phyloP scores from a whole-genome alignment of 1,140 invertebrate species.

The Trichomalopsis sarcophagae region DNA sequence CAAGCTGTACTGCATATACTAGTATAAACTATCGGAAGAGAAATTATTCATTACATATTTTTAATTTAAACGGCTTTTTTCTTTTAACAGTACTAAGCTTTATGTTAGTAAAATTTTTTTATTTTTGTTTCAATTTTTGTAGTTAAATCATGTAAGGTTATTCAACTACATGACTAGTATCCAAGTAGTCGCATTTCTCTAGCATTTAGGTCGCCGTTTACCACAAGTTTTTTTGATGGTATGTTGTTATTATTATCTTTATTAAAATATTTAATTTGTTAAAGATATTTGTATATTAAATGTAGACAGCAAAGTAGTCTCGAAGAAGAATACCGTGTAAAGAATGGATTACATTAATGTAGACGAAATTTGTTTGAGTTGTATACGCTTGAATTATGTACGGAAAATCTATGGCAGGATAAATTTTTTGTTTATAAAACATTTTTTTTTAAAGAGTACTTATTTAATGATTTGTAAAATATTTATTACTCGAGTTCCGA shows the following conservation, averaged over 20 bases:
- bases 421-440: not conserved
- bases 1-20: not conserved
- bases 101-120: slow-evolving; percentile 13
- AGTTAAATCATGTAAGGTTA: slow-evolving; percentile 2
- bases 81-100: not conserved
- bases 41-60: slow-evolving; percentile 7
- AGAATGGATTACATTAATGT: not conserved
- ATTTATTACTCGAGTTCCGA: not conserved
- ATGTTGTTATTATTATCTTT: slow-evolving; percentile 53
- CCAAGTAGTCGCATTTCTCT: slow-evolving; percentile 10
- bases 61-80: not conserved
- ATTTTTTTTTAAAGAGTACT: not conserved
- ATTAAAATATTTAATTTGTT: slow-evolving; percentile 54
- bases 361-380: not conserved
- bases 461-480: not conserved
- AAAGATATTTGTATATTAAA: slow-evolving; percentile 30
- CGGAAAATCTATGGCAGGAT: not conserved
- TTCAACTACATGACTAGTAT: slow-evolving; percentile 5
- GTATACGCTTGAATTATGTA: not conserved
- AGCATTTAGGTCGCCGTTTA: slow-evolving; percentile 24
- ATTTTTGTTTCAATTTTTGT: not conserved
- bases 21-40: not conserved
- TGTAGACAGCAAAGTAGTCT: slow-evolving; percentile 1
- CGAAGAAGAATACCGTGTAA: slow-evolving; percentile 18
- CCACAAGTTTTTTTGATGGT: slow-evolving; percentile 25